Percentiles rank a stretch among this genome's conserved stretches.
Evolutionary conservation across 2,113 vertebrate species (phyloP).

Genomic region (Pelecanus crispus): DNA sequence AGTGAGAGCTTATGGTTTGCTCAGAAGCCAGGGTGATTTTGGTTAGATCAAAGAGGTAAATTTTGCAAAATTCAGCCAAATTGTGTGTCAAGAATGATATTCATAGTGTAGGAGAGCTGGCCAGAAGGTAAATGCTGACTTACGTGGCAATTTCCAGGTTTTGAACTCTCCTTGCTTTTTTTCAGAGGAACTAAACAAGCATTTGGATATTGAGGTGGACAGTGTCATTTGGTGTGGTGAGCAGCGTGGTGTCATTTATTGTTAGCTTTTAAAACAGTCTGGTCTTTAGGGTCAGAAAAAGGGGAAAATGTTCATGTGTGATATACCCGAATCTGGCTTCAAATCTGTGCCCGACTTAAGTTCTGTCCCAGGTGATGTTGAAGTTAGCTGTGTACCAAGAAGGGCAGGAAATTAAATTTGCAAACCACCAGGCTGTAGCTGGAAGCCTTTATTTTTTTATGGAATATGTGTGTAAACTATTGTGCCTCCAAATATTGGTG

Average conservation of each 20-base stretch:
- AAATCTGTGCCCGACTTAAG: neutral
- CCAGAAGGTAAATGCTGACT: neutral
- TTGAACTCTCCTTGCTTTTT: neutral
- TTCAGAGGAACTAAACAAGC: neutral
- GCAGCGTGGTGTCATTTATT: neutral
- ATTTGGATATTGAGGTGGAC: neutral
- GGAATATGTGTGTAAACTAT: neutral
- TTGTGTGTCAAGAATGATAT: neutral
- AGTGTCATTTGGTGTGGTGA: neutral
- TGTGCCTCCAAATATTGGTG: neutral
- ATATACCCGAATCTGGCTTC: neutral
- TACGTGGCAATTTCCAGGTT: neutral
- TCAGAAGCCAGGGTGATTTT: neutral
- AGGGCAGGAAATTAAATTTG: neutral
- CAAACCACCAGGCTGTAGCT: neutral
- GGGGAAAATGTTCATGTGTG: neutral
- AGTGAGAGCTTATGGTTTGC: accelerated
- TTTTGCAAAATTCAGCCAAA: neutral
- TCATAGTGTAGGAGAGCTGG: neutral
- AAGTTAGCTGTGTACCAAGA: neutral
- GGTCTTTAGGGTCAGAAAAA: neutral
- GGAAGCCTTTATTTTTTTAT: neutral
- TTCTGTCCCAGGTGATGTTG: neutral
- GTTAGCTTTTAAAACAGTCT: neutral
- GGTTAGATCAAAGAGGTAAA: neutral